Percentiles rank a stretch among this genome's conserved stretches.
Conservation (phyloP, 2,888 invertebrate genomes). For the Ferdinandea cuprea region DNA sequence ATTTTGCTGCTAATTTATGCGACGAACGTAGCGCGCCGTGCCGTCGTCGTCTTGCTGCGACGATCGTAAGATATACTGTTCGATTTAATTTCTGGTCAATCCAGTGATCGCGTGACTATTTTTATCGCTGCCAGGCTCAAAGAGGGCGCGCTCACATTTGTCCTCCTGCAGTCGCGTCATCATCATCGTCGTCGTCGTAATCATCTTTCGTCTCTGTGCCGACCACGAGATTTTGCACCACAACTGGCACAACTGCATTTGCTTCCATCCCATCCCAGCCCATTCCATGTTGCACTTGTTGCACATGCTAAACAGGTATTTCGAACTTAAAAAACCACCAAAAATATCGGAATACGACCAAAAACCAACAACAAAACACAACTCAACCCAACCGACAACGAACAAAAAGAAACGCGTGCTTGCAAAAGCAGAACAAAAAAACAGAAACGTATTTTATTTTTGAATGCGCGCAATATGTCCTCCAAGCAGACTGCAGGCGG, state of each 20-base stretch:
- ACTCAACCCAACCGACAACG: too few relatives aligned
- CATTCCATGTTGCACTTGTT: slow-evolving; percentile 73
- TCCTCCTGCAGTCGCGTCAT: slow-evolving; percentile 30
- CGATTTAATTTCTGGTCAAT: slow-evolving; percentile 65
- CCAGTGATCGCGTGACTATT: slow-evolving; percentile 73
- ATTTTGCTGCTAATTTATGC: slow-evolving; percentile 58
- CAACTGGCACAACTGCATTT: slow-evolving; percentile 70
- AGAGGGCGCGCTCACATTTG: slow-evolving; percentile 55
- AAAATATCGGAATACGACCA: slow-evolving; percentile 57
- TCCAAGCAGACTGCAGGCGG: slow-evolving; percentile 57
- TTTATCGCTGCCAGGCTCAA: slow-evolving; percentile 63
- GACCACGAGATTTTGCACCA: slow-evolving; percentile 25
- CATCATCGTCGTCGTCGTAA: slow-evolving; percentile 10
- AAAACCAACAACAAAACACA: slow-evolving; percentile 23
- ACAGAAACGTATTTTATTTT: too few relatives aligned
- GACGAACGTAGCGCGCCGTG: slow-evolving; percentile 6
- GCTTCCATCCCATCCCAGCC: slow-evolving; percentile 56
- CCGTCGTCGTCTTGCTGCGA: slow-evolving; percentile 4
- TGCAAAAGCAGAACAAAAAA: slow-evolving; percentile 13
- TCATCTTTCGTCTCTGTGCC: too few relatives aligned
- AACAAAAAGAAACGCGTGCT: slow-evolving; percentile 20
- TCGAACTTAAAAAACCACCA: slow-evolving; percentile 35
- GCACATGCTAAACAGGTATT: slow-evolving; percentile 74
- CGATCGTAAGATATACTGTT: slow-evolving; percentile 24
- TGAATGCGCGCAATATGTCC: slow-evolving; percentile 69